Evolutionary conservation across 2,888 invertebrate genomes (phyloP).

Genomic region (Pelosia muscerda): DNA sequence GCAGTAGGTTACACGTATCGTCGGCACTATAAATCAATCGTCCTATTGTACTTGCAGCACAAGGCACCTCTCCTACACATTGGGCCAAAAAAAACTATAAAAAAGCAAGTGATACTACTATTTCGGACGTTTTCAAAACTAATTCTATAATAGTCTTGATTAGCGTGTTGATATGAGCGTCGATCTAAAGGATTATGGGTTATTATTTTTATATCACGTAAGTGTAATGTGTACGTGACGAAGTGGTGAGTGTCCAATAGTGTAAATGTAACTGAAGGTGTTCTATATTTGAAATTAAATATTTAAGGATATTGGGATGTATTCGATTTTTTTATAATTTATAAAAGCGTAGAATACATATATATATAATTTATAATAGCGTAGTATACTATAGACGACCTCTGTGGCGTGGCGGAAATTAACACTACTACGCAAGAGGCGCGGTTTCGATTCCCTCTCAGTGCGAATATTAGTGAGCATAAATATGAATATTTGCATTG

Average conservation of each 20-base stretch:
- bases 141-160: conserved; percentile 45
- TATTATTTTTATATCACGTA: conserved; percentile 10
- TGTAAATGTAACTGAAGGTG: background rate
- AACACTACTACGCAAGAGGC: too few species aligned
- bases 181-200: conserved; percentile 9
- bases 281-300: background rate
- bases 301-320: too few species aligned
- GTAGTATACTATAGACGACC: too few species aligned
- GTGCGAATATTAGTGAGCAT: too few species aligned
- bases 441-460: too few species aligned
- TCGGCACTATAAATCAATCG: conserved; percentile 82
- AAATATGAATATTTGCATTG: too few species aligned
- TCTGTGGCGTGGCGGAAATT: too few species aligned
- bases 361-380: too few species aligned
- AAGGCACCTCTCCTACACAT: conserved; percentile 61
- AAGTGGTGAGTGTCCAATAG: background rate
- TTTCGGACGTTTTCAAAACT: conserved; percentile 20
- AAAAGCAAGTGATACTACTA: conserved; percentile 16
- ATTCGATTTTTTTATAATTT: too few species aligned
- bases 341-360: too few species aligned
- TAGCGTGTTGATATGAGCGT: conserved; percentile 19
- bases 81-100: conserved; percentile 37
- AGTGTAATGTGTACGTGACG: background rate
- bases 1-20: conserved; percentile 63
- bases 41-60: conserved; percentile 68